Evolutionary conservation across 1,140 invertebrate species (phyloP), one percentile per base, ranked within the genome.

Genomic region (Drosophila nigrodunni): DNA sequence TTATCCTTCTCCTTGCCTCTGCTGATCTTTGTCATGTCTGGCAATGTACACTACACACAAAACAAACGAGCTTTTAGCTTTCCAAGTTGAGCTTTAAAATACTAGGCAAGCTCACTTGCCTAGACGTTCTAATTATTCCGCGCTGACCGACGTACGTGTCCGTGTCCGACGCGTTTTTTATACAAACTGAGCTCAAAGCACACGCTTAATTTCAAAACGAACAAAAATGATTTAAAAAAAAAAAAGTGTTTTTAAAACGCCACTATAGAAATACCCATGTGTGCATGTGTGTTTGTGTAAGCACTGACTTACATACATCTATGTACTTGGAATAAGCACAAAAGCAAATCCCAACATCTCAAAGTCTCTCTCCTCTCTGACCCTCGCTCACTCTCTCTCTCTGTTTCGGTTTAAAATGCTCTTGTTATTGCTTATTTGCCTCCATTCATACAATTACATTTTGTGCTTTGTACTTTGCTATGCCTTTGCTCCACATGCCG

Each of bases 151-250:
- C 69, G 78, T 77, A 81, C 87, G 86, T 90, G 77, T 86, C 86
- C 85, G 81, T 74, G 78, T 85, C 72, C 82, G 76, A 67, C 87
- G 86, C 87, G 86, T 82, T 89, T 89, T 89, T 89, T 50, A 74
- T 34, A 72, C 75, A 78, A 86, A 89, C 86, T 89, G 86, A 82
- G 54, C 70, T 69, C 44, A 41, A 30, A 59, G 52, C 72, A 66
- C 68, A 70, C 80, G 66, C 79, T 88, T 80, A 67, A 74, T 81
- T 89, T 85, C 65, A 18, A 85, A 89, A 85, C 72, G 82, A 73
- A 89, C 73, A 73, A 89, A 82, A 80, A 89, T 78, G 71, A 70
- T 86, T 30, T 30, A 0, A 3, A 30, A 75, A 69, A 72, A 77
- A 74, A 72, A 72, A 77, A 74, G 72, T 76, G 71, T 85, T 88